A percentile compares a stretch with the other conserved stretches of the same genome.
phyloP scores from a whole-genome alignment of 1,140 invertebrate genomes.

The Anastatus disparis region DNA sequence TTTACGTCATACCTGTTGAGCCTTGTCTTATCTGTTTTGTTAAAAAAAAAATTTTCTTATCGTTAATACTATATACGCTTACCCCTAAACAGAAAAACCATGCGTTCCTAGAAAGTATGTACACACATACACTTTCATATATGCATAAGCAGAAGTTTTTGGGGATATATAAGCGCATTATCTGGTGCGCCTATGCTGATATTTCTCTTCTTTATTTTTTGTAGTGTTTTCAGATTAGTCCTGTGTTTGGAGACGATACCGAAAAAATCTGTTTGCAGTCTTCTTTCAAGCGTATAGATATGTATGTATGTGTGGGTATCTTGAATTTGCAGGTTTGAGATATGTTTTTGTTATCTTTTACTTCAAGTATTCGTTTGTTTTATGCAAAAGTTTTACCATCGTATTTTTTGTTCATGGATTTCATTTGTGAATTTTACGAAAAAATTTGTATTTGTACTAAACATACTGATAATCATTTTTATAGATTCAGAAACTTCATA shows the following conservation, averaged over 20 bases:
- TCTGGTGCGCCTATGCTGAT: conserved; percentile 40
- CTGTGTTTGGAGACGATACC: conserved; percentile 56
- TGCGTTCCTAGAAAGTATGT: conserved; percentile 49
- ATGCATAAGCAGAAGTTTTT: conserved; percentile 53
- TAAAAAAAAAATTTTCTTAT: conserved; percentile 40
- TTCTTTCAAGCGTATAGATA: conserved; percentile 14
- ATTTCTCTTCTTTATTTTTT: no score
- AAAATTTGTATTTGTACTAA: no score
- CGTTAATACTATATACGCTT: conserved; percentile 10
- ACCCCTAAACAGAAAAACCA: conserved; percentile 24
- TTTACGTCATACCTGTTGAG: conserved; percentile 38
- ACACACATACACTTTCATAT: no score
- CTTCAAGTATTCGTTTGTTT: background rate
- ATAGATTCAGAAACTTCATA: no score
- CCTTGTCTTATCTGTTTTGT: conserved; percentile 43
- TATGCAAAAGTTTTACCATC: background rate
- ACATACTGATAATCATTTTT: no score
- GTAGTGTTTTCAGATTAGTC: conserved; percentile 54
- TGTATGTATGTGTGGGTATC: no score
- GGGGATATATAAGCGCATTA: conserved; percentile 52
- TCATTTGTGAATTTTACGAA: no score
- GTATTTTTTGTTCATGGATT: no score
- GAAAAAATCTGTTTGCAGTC: conserved; percentile 38
- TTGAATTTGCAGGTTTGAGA: conserved; percentile 44
- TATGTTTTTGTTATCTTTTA: background rate